These are phyloP conservation scores for Masticophis lateralis DNA, from an alignment of 2,797 vertebrate genomes.

Conservation along the genomic window DNA sequence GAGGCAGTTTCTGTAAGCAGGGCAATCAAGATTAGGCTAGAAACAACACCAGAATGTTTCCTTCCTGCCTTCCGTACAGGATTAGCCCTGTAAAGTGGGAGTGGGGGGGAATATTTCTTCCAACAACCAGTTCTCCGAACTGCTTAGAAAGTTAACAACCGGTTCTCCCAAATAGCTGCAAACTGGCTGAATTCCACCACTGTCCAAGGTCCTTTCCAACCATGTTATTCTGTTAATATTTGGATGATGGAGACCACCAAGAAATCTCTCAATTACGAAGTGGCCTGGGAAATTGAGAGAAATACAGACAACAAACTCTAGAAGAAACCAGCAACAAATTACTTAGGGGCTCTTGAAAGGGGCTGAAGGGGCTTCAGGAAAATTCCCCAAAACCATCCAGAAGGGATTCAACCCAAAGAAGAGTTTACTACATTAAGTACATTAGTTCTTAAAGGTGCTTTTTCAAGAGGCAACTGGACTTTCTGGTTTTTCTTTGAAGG, in stretches of 20 bases:
- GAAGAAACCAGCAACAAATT: background rate
- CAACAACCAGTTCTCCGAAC: no score
- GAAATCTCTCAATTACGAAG: background rate
- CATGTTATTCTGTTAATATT: background rate
- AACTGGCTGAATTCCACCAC: no score
- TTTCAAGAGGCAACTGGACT: no score
- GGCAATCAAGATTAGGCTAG: no score
- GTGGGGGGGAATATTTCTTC: no score
- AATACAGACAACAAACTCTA: background rate
- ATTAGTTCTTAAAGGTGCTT: background rate
- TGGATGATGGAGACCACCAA: background rate
- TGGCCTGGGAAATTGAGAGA: background rate
- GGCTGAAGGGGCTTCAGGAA: background rate
- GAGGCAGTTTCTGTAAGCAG: no score
- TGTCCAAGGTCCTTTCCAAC: background rate
- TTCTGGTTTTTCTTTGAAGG: no score
- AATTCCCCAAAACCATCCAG: background rate
- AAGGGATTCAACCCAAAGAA: background rate
- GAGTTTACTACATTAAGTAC: background rate
- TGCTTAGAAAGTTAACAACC: no score
- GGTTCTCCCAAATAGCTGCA: no score
- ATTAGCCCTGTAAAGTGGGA: no score
- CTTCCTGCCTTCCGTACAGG: no score
- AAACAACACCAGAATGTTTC: no score
- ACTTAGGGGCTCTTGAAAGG: background rate